phyloP scores from a whole-genome alignment of 2,113 vertebrate species.

The Notothenia rossii region DNA sequence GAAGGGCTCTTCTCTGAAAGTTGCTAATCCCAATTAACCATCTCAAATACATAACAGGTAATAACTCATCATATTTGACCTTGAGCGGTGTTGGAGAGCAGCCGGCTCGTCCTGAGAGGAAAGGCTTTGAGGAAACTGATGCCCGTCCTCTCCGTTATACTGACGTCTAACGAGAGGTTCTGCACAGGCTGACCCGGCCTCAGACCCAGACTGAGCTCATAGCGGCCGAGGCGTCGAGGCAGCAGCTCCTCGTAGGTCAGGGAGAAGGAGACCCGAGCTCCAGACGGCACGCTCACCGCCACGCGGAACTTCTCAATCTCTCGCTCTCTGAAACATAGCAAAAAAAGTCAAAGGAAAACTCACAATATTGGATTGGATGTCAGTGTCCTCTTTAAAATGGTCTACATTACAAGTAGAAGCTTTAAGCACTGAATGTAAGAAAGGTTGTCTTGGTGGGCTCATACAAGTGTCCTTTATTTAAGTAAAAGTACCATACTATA shows the following conservation, averaged over 20 bases:
- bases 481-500: too few relatives aligned
- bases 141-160: slow-evolving; percentile 83
- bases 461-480: too few relatives aligned
- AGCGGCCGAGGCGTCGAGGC: slow-evolving; percentile 82
- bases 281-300: slow-evolving; percentile 83
- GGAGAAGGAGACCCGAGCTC: slow-evolving; percentile 79
- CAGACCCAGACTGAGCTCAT: slow-evolving; percentile 85
- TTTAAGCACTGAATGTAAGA: too few relatives aligned
- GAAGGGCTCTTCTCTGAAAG: not conserved
- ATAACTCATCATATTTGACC: slow-evolving; percentile 67
- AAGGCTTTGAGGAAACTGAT: slow-evolving; percentile 83
- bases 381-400: not conserved
- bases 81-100: slow-evolving; percentile 75
- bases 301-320: slow-evolving; percentile 88
- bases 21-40: not conserved
- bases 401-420: too few relatives aligned
- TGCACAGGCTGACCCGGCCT: slow-evolving; percentile 81
- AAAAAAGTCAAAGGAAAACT: slow-evolving; percentile 9
- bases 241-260: slow-evolving; percentile 87
- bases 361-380: not conserved
- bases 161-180: slow-evolving; percentile 85
- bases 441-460: too few relatives aligned
- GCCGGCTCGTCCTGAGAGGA: slow-evolving; percentile 80
- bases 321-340: slow-evolving; percentile 74
- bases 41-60: not conserved